Evolutionary conservation across 2,797 vertebrate species (phyloP).

Genomic region (Botia kubotai): DNA sequence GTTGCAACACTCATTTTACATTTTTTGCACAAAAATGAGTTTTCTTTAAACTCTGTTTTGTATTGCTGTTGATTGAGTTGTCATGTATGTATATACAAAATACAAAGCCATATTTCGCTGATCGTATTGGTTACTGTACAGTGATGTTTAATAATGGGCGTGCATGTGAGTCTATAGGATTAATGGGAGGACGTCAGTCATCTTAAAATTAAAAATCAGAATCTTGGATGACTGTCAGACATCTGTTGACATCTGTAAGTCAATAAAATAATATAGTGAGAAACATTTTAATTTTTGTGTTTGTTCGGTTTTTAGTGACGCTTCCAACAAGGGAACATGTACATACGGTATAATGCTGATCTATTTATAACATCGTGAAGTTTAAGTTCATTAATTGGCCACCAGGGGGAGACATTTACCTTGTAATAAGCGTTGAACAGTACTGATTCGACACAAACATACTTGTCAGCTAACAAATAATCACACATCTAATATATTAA

Average conservation of each 20-base stretch:
- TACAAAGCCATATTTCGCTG: slow-evolving; percentile 50
- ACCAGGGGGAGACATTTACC: slow-evolving; percentile 70
- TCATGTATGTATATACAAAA: slow-evolving; percentile 54
- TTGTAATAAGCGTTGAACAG: slow-evolving; percentile 54
- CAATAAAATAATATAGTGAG: slow-evolving; percentile 51
- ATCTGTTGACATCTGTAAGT: slow-evolving; percentile 22
- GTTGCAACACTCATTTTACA: background rate
- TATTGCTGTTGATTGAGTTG: slow-evolving; percentile 52
- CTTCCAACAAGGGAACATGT: background rate
- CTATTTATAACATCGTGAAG: background rate
- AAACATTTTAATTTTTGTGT: slow-evolving; percentile 8
- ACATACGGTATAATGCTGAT: background rate
- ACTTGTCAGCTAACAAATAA: background rate
- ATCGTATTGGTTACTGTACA: slow-evolving; percentile 45
- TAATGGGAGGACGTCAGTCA: slow-evolving; percentile 48
- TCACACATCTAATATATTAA: background rate
- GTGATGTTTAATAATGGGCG: slow-evolving; percentile 27
- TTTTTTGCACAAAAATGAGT: slow-evolving; percentile 27
- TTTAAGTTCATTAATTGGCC: slow-evolving; percentile 37
- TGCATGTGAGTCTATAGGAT: slow-evolving; percentile 54
- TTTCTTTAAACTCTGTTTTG: slow-evolving; percentile 45
- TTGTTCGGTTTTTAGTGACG: background rate
- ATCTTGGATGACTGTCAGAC: slow-evolving; percentile 16
- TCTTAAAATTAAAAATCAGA: slow-evolving; percentile 33
- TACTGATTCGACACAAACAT: background rate